phyloP scores from a whole-genome alignment of 2,888 invertebrate genomes.

The Falcaria lacertinaria region DNA sequence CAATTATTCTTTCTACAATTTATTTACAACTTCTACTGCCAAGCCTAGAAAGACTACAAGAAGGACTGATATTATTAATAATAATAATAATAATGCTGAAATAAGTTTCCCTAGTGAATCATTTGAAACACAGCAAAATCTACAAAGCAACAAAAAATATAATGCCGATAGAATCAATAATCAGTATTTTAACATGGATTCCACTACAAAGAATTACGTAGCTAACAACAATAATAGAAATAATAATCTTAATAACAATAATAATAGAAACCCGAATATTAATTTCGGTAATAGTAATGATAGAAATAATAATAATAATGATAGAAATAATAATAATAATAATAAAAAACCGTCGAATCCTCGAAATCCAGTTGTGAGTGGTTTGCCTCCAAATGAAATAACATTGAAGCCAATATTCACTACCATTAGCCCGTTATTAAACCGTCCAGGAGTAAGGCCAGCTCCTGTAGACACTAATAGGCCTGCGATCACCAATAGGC shows the following conservation, averaged over 20 bases:
- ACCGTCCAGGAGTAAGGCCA: slow-evolving; percentile 53
- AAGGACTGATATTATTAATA: too few species aligned
- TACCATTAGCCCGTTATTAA: slow-evolving; percentile 29
- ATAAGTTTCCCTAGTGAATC: background rate
- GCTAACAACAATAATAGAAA: slow-evolving; percentile 8
- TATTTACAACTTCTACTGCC: slow-evolving; percentile 21
- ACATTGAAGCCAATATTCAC: slow-evolving; percentile 22
- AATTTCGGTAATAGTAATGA: slow-evolving; percentile 7
- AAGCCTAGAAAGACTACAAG: slow-evolving; percentile 28
- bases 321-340: slow-evolving; percentile 5
- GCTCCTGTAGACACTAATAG: slow-evolving; percentile 34
- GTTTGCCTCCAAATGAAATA: background rate
- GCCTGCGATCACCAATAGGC: slow-evolving; percentile 60
- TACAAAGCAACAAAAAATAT: too few species aligned
- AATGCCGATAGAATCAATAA: too few species aligned
- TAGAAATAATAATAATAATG: slow-evolving; percentile 4
- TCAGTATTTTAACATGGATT: too few species aligned
- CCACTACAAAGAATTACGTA: background rate
- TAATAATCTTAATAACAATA: slow-evolving; percentile 8
- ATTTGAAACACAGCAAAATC: too few species aligned
- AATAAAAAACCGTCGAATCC: slow-evolving; percentile 1
- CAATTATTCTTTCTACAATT: slow-evolving; percentile 11
- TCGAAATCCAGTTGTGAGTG: background rate
- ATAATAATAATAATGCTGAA: slow-evolving; percentile 14
- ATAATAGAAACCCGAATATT: slow-evolving; percentile 7